These are phyloP conservation scores for Netelia inedita DNA, from an alignment of 2,888 invertebrate genomes.

Conservation along the genomic window DNA sequence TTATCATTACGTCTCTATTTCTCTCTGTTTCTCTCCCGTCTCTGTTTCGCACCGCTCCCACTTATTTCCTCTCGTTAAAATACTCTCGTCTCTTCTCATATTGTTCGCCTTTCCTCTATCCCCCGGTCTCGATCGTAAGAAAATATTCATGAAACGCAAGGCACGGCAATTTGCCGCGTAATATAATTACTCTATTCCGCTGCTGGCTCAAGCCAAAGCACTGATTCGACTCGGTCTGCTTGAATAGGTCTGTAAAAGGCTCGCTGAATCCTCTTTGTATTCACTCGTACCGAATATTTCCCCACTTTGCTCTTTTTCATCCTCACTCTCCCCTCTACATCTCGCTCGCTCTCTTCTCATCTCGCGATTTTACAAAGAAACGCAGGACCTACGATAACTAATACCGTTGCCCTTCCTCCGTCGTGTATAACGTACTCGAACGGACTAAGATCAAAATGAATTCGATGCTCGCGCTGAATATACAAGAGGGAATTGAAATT, in stretches of 20 bases:
- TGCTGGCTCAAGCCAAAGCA: slow-evolving; percentile 44
- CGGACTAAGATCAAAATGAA: slow-evolving; percentile 3
- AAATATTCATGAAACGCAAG: slow-evolving; percentile 53
- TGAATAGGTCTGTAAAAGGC: slow-evolving; percentile 61
- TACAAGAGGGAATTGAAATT: not conserved
- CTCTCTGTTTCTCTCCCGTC: slow-evolving; percentile 50
- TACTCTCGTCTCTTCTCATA: slow-evolving; percentile 11
- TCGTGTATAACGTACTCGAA: slow-evolving; percentile 14
- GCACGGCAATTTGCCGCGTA: slow-evolving; percentile 53
- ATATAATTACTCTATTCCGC: slow-evolving; percentile 65
- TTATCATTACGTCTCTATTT: slow-evolving; percentile 9
- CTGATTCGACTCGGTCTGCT: slow-evolving; percentile 62
- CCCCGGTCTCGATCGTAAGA: slow-evolving; percentile 45
- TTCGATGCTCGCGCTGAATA: not conserved
- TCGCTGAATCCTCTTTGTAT: slow-evolving; percentile 59
- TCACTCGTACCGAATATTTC: slow-evolving; percentile 50
- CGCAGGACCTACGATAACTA: slow-evolving; percentile 25
- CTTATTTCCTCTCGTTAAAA: slow-evolving; percentile 46
- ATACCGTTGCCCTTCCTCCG: not conserved
- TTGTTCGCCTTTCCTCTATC: slow-evolving; percentile 13
- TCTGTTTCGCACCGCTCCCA: slow-evolving; percentile 45
- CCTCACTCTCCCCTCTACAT: slow-evolving; percentile 9
- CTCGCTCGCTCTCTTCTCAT: slow-evolving; percentile 3
- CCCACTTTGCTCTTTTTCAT: not conserved
- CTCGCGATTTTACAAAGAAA: slow-evolving; percentile 30